phyloP scores from a whole-genome alignment of 2,888 invertebrate species.

The Chydorus sphaericus region DNA sequence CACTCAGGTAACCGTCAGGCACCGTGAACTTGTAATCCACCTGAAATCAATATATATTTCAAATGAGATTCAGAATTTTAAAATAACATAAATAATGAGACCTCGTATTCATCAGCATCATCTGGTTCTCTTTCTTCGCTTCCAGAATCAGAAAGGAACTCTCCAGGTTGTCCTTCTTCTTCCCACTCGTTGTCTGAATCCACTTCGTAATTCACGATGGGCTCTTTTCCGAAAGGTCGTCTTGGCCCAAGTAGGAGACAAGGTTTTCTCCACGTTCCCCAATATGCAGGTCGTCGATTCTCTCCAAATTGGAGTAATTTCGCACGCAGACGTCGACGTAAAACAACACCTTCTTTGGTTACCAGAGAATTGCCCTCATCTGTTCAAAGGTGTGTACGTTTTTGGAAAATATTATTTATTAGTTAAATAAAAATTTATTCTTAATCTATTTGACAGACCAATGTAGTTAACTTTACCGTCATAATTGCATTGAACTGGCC shows the following conservation, averaged over 20 bases:
- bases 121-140: conserved; percentile 51
- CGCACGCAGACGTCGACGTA: conserved; percentile 44
- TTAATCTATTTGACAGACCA: conserved; percentile 41
- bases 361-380: background rate
- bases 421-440: background rate
- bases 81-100: background rate
- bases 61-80: background rate
- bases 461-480: conserved; percentile 44
- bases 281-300: conserved; percentile 86
- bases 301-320: conserved; percentile 82
- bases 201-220: conserved; percentile 67
- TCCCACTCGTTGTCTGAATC: conserved; percentile 98
- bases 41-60: background rate
- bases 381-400: too few species aligned
- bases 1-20: conserved; percentile 71
- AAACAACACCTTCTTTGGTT: conserved; percentile 18
- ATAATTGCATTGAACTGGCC: conserved; percentile 36
- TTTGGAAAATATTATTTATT: background rate
- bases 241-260: conserved; percentile 47
- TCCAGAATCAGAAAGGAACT: conserved; percentile 71
- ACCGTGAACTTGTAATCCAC: conserved; percentile 93
- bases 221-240: conserved; percentile 63
- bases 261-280: conserved; percentile 89
- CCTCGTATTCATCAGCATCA: conserved; percentile 57
- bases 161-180: conserved; percentile 76